A percentile compares a stretch with the other conserved stretches of the same genome.
Conservation (phyloP, 2,113 vertebrate genomes). For the Tympanuchus pallidicinctus region DNA sequence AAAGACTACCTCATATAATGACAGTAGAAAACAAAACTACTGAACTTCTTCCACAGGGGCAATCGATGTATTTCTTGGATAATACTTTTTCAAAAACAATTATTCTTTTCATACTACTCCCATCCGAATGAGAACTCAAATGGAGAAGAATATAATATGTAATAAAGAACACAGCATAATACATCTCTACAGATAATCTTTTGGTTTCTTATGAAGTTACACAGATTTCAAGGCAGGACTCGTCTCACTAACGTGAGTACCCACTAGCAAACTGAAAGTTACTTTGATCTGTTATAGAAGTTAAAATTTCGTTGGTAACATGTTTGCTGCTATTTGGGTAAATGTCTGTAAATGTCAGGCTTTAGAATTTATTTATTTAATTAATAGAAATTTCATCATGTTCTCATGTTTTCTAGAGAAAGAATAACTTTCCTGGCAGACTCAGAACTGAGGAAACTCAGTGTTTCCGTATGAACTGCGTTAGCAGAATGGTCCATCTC, state of each 20-base stretch:
- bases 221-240: background rate
- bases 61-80: background rate
- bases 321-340: background rate
- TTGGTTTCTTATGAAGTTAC: background rate
- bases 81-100: background rate
- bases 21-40: background rate
- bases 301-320: background rate
- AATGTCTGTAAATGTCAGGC: background rate
- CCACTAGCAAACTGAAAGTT: background rate
- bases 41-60: background rate
- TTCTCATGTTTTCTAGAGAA: background rate
- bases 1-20: background rate
- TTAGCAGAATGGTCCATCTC: background rate
- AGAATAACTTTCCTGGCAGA: background rate
- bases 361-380: background rate
- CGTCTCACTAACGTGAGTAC: background rate
- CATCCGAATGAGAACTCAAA: background rate
- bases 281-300: background rate
- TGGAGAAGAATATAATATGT: background rate
- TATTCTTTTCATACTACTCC: background rate
- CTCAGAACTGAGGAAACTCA: background rate
- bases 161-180: background rate
- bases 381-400: background rate
- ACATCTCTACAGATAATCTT: background rate
- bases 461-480: background rate